These are phyloP conservation scores for Clarias laeviceps DNA, from an alignment of 2,797 vertebrate species.

Conservation along the genomic window DNA sequence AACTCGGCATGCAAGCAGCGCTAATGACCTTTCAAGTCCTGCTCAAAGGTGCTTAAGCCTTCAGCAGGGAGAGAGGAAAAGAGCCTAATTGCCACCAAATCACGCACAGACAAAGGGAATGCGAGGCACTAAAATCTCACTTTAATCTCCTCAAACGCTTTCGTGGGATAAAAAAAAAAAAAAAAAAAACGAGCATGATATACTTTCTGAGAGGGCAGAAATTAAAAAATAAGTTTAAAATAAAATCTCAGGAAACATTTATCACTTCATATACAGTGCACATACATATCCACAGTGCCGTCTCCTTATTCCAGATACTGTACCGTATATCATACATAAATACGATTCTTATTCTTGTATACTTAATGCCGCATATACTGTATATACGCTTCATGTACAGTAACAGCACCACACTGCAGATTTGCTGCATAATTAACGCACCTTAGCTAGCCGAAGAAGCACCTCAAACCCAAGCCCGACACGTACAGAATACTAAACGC, in stretches of 20 bases:
- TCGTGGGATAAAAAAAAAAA: background rate
- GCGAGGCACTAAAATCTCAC: slow-evolving; percentile 41
- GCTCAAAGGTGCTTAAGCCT: slow-evolving; percentile 67
- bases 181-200: background rate
- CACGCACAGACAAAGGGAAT: slow-evolving; percentile 52
- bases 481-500: background rate
- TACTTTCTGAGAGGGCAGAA: background rate
- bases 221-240: background rate
- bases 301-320: too few species aligned
- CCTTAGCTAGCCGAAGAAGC: background rate
- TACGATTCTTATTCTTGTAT: too few species aligned
- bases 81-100: slow-evolving; percentile 66
- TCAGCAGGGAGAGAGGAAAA: slow-evolving; percentile 61
- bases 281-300: background rate
- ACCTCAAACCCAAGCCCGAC: background rate
- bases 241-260: too few species aligned
- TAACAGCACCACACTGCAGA: background rate
- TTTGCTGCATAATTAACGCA: background rate
- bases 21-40: slow-evolving; percentile 71
- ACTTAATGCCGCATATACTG: too few species aligned
- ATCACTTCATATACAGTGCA: background rate
- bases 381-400: background rate
- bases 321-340: background rate
- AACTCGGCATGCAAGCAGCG: slow-evolving; percentile 66
- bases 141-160: slow-evolving; percentile 38